Percentiles rank a stretch among this genome's conserved stretches.
These are phyloP conservation scores for Alligator mississippiensis DNA, from an alignment of 2,113 vertebrate species.

Conservation along the genomic window DNA sequence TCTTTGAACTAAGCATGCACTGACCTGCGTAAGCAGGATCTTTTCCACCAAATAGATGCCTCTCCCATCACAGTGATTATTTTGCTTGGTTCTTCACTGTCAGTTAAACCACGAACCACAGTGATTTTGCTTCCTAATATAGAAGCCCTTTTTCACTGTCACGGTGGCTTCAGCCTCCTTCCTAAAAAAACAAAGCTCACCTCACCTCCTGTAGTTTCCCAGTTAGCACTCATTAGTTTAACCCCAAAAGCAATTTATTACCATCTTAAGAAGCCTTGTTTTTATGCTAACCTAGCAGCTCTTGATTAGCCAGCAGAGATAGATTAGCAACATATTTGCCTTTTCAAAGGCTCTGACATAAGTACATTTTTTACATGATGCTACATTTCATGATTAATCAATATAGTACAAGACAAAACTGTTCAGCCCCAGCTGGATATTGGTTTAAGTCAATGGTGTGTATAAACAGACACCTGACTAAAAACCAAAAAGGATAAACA, in stretches of 20 bases:
- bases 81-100: constrained; percentile 52
- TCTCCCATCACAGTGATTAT: neutral
- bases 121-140: neutral
- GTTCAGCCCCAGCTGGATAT: no score
- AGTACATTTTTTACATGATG: neutral
- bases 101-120: constrained; percentile 32
- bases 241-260: neutral
- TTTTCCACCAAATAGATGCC: no score
- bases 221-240: neutral
- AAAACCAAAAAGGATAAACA: no score
- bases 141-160: neutral
- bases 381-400: no score
- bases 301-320: neutral
- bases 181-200: neutral
- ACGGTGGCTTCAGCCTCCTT: constrained; percentile 12
- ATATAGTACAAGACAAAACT: no score
- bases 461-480: no score
- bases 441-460: no score
- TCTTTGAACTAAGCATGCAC: constrained; percentile 24
- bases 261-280: neutral
- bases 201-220: neutral
- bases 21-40: neutral
- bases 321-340: neutral
- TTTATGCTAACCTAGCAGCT: neutral
- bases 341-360: neutral